Conservation (phyloP, 2,113 vertebrate species). For the Scalopus aquaticus region DNA sequence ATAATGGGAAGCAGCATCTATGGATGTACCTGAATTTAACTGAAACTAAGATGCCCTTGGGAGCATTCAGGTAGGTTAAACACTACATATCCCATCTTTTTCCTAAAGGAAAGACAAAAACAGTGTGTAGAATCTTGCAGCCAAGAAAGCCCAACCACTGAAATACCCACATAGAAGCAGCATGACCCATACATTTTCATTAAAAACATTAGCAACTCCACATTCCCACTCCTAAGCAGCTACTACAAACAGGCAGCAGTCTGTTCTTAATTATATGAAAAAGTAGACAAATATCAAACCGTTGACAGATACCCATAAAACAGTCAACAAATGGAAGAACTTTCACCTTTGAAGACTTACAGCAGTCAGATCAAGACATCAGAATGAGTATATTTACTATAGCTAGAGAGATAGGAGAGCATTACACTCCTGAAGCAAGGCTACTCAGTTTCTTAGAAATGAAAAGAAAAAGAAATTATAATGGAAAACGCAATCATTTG, state of each 20-base stretch:
- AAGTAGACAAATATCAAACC: neutral
- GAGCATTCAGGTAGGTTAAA: neutral
- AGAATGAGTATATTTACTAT: neutral
- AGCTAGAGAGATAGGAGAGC: neutral
- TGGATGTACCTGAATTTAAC: neutral
- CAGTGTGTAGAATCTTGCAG: neutral
- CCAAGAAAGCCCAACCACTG: neutral
- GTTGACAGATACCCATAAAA: conserved; percentile 15
- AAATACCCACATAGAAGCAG: neutral
- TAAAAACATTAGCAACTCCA: neutral
- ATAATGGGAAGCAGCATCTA: neutral
- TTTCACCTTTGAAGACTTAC: neutral
- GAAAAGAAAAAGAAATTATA: neutral
- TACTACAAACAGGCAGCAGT: neutral
- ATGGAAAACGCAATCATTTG: neutral
- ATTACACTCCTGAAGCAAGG: neutral
- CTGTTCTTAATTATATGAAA: neutral
- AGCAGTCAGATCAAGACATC: conserved; percentile 3
- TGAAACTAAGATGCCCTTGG: neutral
- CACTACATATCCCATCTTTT: neutral
- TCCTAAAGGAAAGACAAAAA: neutral
- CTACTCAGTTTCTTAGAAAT: conserved; percentile 12
- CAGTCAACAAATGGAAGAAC: neutral
- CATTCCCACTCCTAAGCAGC: neutral
- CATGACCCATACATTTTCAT: neutral